Evolutionary conservation across 2,113 vertebrate genomes (phyloP), one percentile per base, ranked within the genome.

Genomic region (Dryoscopus gambensis): DNA sequence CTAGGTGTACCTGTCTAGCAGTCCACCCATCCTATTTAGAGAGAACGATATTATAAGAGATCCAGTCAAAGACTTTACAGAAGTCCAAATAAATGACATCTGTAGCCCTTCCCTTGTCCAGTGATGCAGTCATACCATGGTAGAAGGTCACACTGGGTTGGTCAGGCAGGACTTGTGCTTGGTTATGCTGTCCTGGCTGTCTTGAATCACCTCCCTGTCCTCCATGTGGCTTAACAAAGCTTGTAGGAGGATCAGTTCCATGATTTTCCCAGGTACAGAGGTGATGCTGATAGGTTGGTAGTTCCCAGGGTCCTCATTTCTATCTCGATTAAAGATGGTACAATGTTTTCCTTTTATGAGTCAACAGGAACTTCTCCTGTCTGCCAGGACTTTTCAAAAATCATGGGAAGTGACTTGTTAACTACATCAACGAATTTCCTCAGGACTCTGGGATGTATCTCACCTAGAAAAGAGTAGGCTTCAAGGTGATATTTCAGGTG

Each of bases 91-190:
- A 76, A 75, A 83, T 19, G 21, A 42, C 30, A 55, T 3, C 9
- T 55, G 21, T 55, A 69, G 14, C 17, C 12, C 3, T 55, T 69
- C 10, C 5, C 5, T 83, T 60, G 11, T 53, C 13, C 12, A 42
- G 1, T 27, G 25, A 55, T 28, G 12, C 33, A 55, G 24, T 40
- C 21, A 62, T 9, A 40, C 5, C 14, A 7, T 10, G 0, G 2
- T 15, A 69, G 46, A 60, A 60, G 21, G 17, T 28, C 55, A 40
- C 55, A 40, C 47, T 25, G 14, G 9, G 11, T 20, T 65, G 18
- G 12, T 62, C n/a, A 35, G 24, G 62, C 15, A 35, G 40, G 9
- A 22, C 11, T 27, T 55, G 17, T 1, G 16, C 47, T 47, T 5
- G n/a, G 11, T 47, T 18, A 62, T 55, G n/a, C 6, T 4, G 0